Base-by-base conservation (phyloP, 2,797 vertebrate genomes). In the Neosalanx taihuensis region DNA sequence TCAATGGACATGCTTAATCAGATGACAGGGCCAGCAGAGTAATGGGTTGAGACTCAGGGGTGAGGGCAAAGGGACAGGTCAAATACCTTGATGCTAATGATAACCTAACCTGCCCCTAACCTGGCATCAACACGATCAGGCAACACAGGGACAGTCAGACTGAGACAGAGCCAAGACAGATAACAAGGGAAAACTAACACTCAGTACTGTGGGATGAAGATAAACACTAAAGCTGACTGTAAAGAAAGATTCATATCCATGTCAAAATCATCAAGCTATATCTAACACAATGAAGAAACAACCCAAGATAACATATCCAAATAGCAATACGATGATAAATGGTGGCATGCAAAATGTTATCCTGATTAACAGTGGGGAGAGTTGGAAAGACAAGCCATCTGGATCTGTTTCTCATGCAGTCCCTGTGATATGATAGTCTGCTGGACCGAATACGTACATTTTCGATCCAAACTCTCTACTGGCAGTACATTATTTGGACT, bases 1-100 rank as follows among this genome's bases (percentile, higher is more conserved):
- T 89, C 86, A 29, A 88, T 86, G 79, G 69, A 53, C 76, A 76
- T 75, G 64, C 81, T 88, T 83, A 85, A 88, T 88, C 73, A 90
- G 87, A 87, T 78, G 30, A 53, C 51, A 65, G 61, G 41, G 79
- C 76, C 72, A 72, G 72, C 60, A 77, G 76, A 75, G 76, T 81
- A 81, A 85, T 81, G 73, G 76, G 71, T 79, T 83, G 70, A 64
- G 59, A 58, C 72, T 70, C 1, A 6, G 72, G 71, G 79, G 60
- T 46, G 9, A 71, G 60, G 66, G 67, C 72, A 31, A 71, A 76
- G n/a, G 63, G 70, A 69, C 33, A 68, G 81, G 76, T 79, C 81
- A 75, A 53, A 60, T 65, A 81, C 69, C 20, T 17, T 15, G 65
- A 67, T 30, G 65, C 12, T n/a, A 5, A 26, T 67, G 65, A 67